Percentiles rank a stretch among this genome's conserved stretches.
These are phyloP conservation scores for Bryconaethiops microstoma DNA, from an alignment of 2,797 vertebrate species.

Conservation along the genomic window DNA sequence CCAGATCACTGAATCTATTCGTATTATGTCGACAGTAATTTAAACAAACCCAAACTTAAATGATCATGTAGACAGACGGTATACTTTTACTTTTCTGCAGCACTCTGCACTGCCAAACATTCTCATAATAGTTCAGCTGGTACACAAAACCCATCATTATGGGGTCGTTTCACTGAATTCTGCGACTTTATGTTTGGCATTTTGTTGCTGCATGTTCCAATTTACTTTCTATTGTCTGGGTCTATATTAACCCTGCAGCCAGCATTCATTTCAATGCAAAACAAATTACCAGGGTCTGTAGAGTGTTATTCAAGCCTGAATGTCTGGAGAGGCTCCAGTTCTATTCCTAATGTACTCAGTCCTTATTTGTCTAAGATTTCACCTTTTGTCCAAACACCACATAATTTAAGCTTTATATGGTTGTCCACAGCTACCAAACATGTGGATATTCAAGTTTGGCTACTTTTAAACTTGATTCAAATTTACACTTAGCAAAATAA, in stretches of 20 bases:
- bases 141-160: constrained; percentile 14
- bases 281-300: not conserved
- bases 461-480: not conserved
- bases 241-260: constrained; percentile 3
- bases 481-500: no score
- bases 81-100: not conserved
- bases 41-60: not conserved
- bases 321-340: not conserved
- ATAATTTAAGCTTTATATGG: not conserved
- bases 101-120: not conserved
- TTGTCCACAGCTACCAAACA: not conserved
- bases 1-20: not conserved
- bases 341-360: not conserved
- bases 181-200: not conserved
- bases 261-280: not conserved
- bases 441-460: not conserved
- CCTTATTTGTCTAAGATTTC: not conserved
- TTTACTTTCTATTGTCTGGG: not conserved
- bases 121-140: constrained; percentile 1
- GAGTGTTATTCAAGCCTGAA: not conserved
- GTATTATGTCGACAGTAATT: not conserved
- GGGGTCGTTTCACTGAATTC: constrained; percentile 7
- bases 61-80: not conserved
- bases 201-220: constrained; percentile 14
- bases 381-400: not conserved